These are phyloP conservation scores for Ornithoptera alexandrae DNA, from an alignment of 2,888 invertebrate genomes.

Conservation along the genomic window DNA sequence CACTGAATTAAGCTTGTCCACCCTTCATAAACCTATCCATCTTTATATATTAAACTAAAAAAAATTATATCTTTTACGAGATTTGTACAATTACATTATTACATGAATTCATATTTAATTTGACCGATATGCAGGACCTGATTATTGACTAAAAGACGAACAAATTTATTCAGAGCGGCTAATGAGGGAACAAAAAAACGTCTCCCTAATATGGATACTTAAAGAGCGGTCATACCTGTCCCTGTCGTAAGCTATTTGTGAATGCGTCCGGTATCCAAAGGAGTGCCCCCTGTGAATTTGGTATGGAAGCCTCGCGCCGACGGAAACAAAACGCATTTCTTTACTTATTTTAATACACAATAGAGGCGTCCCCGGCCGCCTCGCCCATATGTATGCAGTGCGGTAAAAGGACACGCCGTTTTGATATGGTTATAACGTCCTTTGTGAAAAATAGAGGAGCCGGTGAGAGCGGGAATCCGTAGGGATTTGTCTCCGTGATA, in stretches of 20 bases:
- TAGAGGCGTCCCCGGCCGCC: slow-evolving; percentile 54
- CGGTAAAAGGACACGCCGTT: slow-evolving; percentile 73
- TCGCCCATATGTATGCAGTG: slow-evolving; percentile 73
- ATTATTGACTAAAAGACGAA: slow-evolving; percentile 7
- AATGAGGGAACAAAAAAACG: slow-evolving; percentile 30
- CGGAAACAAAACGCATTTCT: slow-evolving; percentile 76
- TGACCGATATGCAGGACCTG: slow-evolving; percentile 1
- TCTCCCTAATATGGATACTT: slow-evolving; percentile 30
- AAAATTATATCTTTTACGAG: too few relatives aligned
- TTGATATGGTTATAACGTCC: slow-evolving; percentile 80
- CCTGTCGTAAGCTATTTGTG: slow-evolving; percentile 36
- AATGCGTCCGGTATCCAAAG: slow-evolving; percentile 54
- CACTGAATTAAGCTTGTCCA: too few relatives aligned
- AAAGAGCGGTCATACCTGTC: slow-evolving; percentile 20
- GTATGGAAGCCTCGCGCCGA: slow-evolving; percentile 59
- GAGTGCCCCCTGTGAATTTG: slow-evolving; percentile 55
- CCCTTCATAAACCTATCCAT: too few relatives aligned
- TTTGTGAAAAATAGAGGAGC: slow-evolving; percentile 71
- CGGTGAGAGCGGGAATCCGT: slow-evolving; percentile 54
- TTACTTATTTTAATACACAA: slow-evolving; percentile 69
- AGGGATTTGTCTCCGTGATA: slow-evolving; percentile 75
- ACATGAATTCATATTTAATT: background rate
- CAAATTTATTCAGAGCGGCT: slow-evolving; percentile 22
- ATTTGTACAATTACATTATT: background rate
- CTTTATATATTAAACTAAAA: too few relatives aligned